Conservation (phyloP, 2,113 vertebrate genomes). For the Nicator chloris region DNA sequence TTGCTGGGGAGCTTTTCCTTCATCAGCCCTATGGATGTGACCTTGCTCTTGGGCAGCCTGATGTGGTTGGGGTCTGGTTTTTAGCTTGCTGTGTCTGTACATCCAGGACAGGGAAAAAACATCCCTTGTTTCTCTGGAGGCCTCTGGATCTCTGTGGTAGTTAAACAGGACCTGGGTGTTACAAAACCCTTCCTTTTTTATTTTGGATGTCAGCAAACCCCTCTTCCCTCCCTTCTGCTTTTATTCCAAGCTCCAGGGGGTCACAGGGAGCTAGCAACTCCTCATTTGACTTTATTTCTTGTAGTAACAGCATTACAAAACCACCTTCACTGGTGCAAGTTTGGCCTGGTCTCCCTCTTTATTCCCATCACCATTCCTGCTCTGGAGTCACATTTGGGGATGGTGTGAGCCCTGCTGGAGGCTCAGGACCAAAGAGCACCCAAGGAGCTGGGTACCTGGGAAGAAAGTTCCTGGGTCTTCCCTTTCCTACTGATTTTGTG, state of each 20-base stretch:
- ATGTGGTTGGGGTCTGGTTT: neutral
- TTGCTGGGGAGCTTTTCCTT: neutral
- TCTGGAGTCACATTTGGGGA: neutral
- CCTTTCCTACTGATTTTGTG: neutral
- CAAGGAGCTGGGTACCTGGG: neutral
- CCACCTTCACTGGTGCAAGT: neutral
- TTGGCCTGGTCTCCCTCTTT: neutral
- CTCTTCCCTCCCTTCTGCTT: neutral
- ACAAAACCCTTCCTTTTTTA: neutral
- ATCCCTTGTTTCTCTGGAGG: neutral
- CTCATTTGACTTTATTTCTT: neutral
- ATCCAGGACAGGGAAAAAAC: neutral
- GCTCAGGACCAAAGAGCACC: neutral
- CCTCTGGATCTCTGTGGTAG: neutral
- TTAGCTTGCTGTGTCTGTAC: rapidly evolving
- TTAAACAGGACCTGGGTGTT: neutral
- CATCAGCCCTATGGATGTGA: neutral
- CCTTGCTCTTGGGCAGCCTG: neutral
- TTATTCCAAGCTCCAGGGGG: neutral
- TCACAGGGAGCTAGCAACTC: neutral
- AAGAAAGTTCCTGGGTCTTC: neutral
- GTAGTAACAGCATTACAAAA: neutral
- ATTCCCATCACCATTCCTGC: neutral
- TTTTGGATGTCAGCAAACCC: neutral
- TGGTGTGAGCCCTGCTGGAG: neutral